A percentile compares a stretch with the other conserved stretches of the same genome.
These are phyloP conservation scores for Atlantisia rogersi DNA, from an alignment of 2,113 vertebrate species.

Conservation along the genomic window DNA sequence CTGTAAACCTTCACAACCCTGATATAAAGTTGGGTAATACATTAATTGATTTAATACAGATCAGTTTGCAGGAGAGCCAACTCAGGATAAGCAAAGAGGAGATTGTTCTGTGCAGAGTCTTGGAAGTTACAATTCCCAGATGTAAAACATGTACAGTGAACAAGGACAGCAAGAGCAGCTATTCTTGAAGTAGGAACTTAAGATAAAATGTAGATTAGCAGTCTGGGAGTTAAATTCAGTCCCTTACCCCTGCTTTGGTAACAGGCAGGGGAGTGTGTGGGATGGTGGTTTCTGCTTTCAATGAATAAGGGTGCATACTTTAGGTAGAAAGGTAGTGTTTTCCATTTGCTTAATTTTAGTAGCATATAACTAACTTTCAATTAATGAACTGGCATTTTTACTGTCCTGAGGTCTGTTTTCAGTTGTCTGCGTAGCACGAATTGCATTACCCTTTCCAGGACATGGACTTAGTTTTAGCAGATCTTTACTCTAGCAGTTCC, in stretches of 20 bases:
- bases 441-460: background rate
- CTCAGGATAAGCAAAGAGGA: background rate
- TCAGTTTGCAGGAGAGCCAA: background rate
- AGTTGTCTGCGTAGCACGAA: background rate
- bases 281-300: background rate
- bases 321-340: background rate
- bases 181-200: background rate
- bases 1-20: background rate
- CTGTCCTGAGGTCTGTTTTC: background rate
- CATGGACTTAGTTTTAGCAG: background rate
- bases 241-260: background rate
- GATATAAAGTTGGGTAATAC: background rate
- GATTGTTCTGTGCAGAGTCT: background rate
- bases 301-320: background rate
- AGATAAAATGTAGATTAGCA: background rate
- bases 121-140: background rate
- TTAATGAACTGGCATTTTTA: background rate
- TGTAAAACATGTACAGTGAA: background rate
- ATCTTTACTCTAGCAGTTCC: background rate
- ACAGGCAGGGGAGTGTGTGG: too few relatives aligned
- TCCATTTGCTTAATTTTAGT: background rate
- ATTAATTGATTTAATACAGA: background rate
- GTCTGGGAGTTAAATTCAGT: background rate
- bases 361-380: background rate
- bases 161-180: background rate